Base-by-base conservation (phyloP, 2,113 vertebrate species). In the Myotis davidii region DNA sequence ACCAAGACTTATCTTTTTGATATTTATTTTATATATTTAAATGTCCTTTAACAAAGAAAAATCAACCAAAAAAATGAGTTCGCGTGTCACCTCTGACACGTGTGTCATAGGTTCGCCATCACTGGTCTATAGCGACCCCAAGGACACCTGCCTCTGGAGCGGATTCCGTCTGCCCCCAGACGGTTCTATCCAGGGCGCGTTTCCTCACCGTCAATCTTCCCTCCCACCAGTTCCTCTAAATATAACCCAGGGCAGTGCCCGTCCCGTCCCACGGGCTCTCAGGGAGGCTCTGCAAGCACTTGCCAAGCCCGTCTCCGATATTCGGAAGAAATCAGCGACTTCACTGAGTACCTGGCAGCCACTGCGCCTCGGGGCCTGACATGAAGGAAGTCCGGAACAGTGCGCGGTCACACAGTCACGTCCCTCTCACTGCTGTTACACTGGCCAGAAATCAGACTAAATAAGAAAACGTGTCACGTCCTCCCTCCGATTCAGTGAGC, bases 251-350 rank as follows among this genome's bases (percentile, higher is more conserved):
- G 56, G 79, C 5, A 52, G 3, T 10, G 1, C 37, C 42, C 13
- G 72, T 29, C 29, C 16, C 72, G 78, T 70, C 23, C 52, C 8
- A 39, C n/a, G 32, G 52, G 64, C 34, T 88, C 85, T 42, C 86
- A 73, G 88, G 67, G 14, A 84, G 73, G 8, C 21, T 16, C 52
- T 67, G 2, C 42, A 69, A 83, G 29, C 9, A 73, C 50, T 61
- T 45, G 69, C 52, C 18, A 88, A 52, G 69, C 61, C 56, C 29
- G 16, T 9, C 21, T 29, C 50, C 73, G 21, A 82, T 11, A 61
- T 10, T 54, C 70, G 48, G 79, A 90, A 83, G 59, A 73, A 95
- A 92, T 73, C 29, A 73, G 39, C 56, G 88, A 78, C 29, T 82
- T 17, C 42, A 13, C 20, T 29, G 32, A 2, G 4, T 12, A 70